These are phyloP conservation scores for Agapornis canus DNA, from an alignment of 2,797 vertebrate genomes.

Conservation along the genomic window DNA sequence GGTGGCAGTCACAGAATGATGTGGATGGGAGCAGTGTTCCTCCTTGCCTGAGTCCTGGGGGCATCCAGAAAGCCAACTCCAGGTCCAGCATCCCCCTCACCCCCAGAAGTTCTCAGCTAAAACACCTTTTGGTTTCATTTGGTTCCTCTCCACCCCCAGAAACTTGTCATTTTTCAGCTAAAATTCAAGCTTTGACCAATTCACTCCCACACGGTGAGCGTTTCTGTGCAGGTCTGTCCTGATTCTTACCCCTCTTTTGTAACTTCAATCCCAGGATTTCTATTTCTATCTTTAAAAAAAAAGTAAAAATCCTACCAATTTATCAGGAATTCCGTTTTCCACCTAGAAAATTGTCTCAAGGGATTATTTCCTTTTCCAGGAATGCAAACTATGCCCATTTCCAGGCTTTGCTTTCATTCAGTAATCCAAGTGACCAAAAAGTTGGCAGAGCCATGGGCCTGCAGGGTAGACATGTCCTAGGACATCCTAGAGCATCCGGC, in stretches of 20 bases:
- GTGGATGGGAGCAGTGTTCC: background rate
- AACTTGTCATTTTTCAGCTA: background rate
- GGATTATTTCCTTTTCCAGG: background rate
- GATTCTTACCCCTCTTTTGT: background rate
- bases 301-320: too few species aligned
- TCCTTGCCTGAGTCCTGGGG: background rate
- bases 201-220: background rate
- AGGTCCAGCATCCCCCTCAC: background rate
- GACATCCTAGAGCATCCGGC: background rate
- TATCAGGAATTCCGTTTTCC: background rate
- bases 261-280: background rate
- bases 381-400: background rate
- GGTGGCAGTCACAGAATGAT: rapidly evolving
- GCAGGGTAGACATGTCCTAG: background rate
- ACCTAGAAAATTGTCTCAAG: background rate
- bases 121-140: background rate
- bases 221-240: background rate
- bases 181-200: background rate
- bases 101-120: background rate
- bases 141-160: background rate
- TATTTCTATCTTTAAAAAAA: background rate
- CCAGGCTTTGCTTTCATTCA: background rate
- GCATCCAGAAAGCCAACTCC: background rate
- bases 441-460: background rate
- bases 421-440: background rate